Evolutionary conservation across 1,140 invertebrate species (phyloP).

Genomic region (Rhagoletis pomonella): DNA sequence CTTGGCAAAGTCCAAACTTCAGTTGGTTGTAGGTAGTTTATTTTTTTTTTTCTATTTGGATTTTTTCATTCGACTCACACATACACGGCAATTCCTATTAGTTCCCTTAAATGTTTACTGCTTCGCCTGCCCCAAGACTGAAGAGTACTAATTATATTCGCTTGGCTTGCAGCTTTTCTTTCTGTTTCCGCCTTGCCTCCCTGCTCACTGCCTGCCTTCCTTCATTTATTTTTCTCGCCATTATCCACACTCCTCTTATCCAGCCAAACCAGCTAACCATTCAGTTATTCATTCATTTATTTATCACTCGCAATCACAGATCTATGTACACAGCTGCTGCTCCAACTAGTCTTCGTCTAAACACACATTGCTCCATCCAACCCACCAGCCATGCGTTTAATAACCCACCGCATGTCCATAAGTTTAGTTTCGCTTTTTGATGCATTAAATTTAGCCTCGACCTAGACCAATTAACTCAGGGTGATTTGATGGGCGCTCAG

Average conservation of each 20-base stretch:
- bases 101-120: neutral
- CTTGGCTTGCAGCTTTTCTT: neutral
- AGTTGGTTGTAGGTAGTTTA: neutral
- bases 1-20: slow-evolving; percentile 14
- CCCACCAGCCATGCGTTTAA: neutral
- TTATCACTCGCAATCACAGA: neutral
- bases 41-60: neutral
- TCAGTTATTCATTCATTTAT: neutral
- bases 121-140: neutral
- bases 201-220: neutral
- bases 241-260: neutral
- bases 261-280: neutral
- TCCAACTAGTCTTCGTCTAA: neutral
- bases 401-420: neutral
- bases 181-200: neutral
- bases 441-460: slow-evolving; percentile 65
- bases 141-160: neutral
- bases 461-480: slow-evolving; percentile 74
- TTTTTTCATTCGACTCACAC: no score
- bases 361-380: neutral
- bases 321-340: neutral
- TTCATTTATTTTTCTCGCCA: neutral
- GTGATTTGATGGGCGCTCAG: slow-evolving; percentile 68
- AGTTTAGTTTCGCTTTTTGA: slow-evolving; percentile 38
- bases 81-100: neutral